Evolutionary conservation across 2,113 vertebrate genomes (phyloP).

Genomic region (Melierax canorus): DNA sequence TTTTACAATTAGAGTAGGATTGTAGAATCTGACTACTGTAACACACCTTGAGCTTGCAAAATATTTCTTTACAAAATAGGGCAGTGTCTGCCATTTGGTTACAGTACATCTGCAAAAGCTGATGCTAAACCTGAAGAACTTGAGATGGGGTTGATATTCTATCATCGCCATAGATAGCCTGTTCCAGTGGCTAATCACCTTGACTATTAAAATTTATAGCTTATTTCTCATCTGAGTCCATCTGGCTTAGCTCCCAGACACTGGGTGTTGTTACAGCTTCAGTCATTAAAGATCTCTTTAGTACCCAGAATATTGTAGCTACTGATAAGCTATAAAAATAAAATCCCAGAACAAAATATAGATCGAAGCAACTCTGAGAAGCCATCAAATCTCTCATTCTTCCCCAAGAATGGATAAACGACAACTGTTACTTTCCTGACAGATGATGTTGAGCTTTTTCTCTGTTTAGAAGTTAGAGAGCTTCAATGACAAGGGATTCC

Average conservation of each 20-base stretch:
- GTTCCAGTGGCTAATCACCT: background rate
- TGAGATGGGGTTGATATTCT: background rate
- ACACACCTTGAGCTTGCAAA: background rate
- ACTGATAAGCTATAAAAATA: background rate
- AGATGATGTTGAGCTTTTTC: background rate
- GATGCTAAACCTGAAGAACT: background rate
- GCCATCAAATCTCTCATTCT: background rate
- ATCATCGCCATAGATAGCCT: background rate
- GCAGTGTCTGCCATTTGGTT: background rate
- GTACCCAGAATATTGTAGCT: background rate
- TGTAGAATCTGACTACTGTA: background rate
- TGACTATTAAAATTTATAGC: background rate
- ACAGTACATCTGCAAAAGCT: background rate
- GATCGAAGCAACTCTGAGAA: background rate
- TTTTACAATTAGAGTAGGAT: background rate
- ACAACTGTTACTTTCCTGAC: background rate
- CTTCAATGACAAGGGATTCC: background rate
- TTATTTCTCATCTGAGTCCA: background rate
- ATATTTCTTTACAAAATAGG: background rate
- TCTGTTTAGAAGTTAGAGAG: background rate
- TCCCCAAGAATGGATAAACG: background rate
- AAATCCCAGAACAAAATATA: background rate
- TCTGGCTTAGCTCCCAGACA: background rate
- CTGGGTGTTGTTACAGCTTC: background rate
- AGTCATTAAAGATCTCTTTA: background rate